These are phyloP conservation scores for Cacatua alba DNA, from an alignment of 2,113 vertebrate genomes.

Conservation along the genomic window DNA sequence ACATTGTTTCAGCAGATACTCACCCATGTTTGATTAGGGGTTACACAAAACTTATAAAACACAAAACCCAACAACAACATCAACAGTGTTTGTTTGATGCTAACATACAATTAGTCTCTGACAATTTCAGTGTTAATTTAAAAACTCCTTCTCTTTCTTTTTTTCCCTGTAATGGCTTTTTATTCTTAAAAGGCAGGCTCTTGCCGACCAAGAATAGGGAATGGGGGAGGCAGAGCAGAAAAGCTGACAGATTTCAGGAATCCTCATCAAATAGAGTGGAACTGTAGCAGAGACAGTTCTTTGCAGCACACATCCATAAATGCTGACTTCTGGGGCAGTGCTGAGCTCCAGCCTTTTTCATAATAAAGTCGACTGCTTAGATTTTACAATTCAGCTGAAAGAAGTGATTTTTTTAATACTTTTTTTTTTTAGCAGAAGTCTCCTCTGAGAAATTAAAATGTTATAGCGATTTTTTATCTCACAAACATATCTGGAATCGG, in stretches of 20 bases:
- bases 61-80: constrained; percentile 62
- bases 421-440: constrained; percentile 10
- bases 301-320: constrained; percentile 47
- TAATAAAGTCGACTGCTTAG: constrained; percentile 25
- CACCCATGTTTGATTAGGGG: constrained; percentile 77
- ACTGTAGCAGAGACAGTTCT: constrained; percentile 50
- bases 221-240: constrained; percentile 47
- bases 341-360: constrained; percentile 16
- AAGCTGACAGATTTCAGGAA: constrained; percentile 58
- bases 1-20: constrained; percentile 74
- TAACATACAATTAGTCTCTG: constrained; percentile 78
- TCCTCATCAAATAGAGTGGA: constrained; percentile 64
- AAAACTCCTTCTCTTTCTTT: constrained; percentile 43
- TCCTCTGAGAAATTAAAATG: constrained; percentile 62
- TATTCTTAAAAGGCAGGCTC: constrained; percentile 53
- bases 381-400: constrained; percentile 31
- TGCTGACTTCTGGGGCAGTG: constrained; percentile 41
- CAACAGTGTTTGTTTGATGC: constrained; percentile 70
- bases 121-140: constrained; percentile 73
- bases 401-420: constrained; percentile 17
- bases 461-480: constrained; percentile 22
- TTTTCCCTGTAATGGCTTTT: constrained; percentile 34
- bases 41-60: constrained; percentile 78
- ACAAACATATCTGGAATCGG: constrained; percentile 29
- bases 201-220: constrained; percentile 49